Base-by-base conservation (phyloP, 2,888 invertebrate species). In the Seira sanloemensis region DNA sequence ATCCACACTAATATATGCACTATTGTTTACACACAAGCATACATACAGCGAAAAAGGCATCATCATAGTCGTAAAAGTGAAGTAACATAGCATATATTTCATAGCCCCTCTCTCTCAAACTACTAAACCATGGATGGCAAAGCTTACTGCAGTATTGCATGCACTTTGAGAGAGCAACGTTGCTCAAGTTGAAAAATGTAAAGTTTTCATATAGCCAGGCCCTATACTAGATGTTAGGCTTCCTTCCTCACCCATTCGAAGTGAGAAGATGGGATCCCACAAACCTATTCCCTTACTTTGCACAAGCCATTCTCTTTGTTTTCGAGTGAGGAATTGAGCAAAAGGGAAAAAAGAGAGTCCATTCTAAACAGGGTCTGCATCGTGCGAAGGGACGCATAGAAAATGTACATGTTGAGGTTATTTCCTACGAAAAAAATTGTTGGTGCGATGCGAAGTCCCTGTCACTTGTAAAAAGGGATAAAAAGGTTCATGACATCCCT, bases 171-270 rank as follows among this genome's bases (percentile, higher is more conserved):
- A n/a, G n/a, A n/a, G n/a, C n/a, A n/a, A n/a, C n/a, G n/a, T n/a
- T n/a, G n/a, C n/a, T n/a, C n/a, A n/a, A n/a, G n/a, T n/a, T n/a
- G n/a, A n/a, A n/a, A n/a, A n/a, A n/a, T n/a, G n/a, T n/a, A 37
- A 37, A 37, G 37, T 65, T 4, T 27, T 69, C 27, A 71, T 46
- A 77, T 68, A 54, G n/a, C 16, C 2, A 58, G 5, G 2, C n/a
- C n/a, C 58, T 18, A 37, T 12, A 7, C 37, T 7, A 37, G 12
- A 37, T 74, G 46, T 80, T 77, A 82, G 72, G 82, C 82, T 76
- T 77, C 82, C 82, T 82, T 82, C 76, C 82, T 82, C 82, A 82
- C 82, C 82, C 82, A 68, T 76, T 68, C 68, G 72, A 24, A 12
- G 66, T 21, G 66, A 73, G 65, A 79, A 73, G 80, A 68, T 58